Evolutionary conservation across 2,888 invertebrate species (phyloP), one percentile per base, ranked within the genome.

Genomic region (Heliconius erato): DNA sequence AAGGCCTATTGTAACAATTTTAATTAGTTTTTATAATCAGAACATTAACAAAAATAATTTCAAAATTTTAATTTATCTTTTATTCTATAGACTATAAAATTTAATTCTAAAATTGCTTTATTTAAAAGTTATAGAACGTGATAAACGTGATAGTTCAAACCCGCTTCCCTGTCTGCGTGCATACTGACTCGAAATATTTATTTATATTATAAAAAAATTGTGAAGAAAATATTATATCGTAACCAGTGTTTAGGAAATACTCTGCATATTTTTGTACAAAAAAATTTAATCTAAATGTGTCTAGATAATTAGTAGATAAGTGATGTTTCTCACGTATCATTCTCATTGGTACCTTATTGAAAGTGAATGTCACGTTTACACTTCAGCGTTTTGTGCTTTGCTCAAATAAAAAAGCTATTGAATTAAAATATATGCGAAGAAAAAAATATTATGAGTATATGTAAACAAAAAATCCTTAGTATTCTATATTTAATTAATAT

Each of bases 251-350:
- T 91, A 90, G 89, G 88, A 89, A 91, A 89, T 91, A 90, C 90
- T 92, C 89, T 88, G 91, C 92, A 92, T 94, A 94, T 94, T 94
- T 94, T 94, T 94, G 94, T 93, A 93, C 91, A 92, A 92, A 87
- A 63, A 92, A 87, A 85, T 88, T 88, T 89, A 89, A 89, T 90
- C 90, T 90, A 88, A 88, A 87, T 86, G 87, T 89, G 86, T 88
- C 89, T 90, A 88, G 87, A 79, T 87, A 89, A 86, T 87, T 88
- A 85, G 76, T 65, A 86, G 65, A 86, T 88, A 89, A 88, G 86
- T 86, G 85, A 86, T 82, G 77, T 85, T 83, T 84, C 83, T 88
- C 89, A 89, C 91, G 89, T 93, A 93, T 92, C 91, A 91, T 90
- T 85, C 87, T 88, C 88, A 89, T 86, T 91, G 90, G 92, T 92